These are phyloP conservation scores for Aegotheles bennettii DNA, from an alignment of 2,113 vertebrate genomes.

Conservation along the genomic window DNA sequence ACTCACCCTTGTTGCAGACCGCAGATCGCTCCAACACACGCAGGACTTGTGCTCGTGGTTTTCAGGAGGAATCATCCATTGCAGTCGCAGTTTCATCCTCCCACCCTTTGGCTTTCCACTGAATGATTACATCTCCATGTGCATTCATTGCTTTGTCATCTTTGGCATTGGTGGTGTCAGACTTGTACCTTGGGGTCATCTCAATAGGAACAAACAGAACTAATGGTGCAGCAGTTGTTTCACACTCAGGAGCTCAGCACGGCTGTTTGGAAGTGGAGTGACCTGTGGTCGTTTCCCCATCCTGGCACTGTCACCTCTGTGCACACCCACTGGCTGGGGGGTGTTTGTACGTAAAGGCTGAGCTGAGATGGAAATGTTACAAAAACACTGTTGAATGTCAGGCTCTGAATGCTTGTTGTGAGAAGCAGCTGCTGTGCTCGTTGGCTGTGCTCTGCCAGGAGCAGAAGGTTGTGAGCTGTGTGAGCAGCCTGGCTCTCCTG, in stretches of 20 bases:
- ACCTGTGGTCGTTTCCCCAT: not conserved
- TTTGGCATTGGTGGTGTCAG: not conserved
- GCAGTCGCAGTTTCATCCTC: not conserved
- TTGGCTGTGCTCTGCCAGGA: not conserved
- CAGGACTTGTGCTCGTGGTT: not conserved
- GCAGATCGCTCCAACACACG: not conserved
- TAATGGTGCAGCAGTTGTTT: not conserved
- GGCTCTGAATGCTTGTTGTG: not conserved
- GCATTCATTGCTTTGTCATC: not conserved
- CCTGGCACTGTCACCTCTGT: not conserved
- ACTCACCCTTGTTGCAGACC: not conserved
- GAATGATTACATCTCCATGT: not conserved
- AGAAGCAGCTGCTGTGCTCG: not conserved
- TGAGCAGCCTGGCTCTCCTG: not conserved
- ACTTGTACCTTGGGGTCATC: not conserved
- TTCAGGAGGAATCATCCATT: not conserved
- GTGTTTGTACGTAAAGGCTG: not conserved
- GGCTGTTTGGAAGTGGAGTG: not conserved
- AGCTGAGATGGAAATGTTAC: not conserved
- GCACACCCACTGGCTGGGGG: not conserved
- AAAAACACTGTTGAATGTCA: not conserved
- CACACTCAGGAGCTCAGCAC: accelerated
- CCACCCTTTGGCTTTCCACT: not conserved
- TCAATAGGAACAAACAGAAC: not conserved
- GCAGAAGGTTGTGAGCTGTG: not conserved